Base-by-base conservation (phyloP, 2,113 vertebrate species). In the Corythoichthys intestinalis region DNA sequence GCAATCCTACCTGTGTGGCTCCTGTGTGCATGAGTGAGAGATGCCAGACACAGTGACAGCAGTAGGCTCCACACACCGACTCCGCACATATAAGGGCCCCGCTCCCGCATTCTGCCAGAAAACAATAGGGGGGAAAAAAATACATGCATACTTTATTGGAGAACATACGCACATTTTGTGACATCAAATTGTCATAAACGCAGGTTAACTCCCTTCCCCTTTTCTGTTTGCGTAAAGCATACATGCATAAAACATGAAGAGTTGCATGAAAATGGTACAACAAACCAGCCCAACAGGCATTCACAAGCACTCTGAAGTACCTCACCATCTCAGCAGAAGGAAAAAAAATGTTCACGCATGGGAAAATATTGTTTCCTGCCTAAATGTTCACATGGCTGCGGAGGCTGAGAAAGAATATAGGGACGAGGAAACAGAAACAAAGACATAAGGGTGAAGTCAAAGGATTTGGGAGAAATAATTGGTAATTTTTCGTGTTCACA, bases 11-110 rank as follows among this genome's bases (percentile, higher is more conserved):
- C 94, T 87, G 91, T 90, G 89, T 95, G 94, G 86, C 92, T 95
- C 81, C 94, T 91, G 91, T 95, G 93, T 35, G 88, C 85, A 57
- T 94, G 93, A 73, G 94, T 94, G 83, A 94, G 89, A 4, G 90
- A 93, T 74, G 93, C 88, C 83, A 96, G 89, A 86, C 93, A 94
- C 72, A 95, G 91, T 79, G 92, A 92, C 89, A 96, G 88, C 86
- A 96, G 91, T 1, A 95, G 90, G 88, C 93, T 88, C 92, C 94
- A 93, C 89, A 94, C 87, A 91, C 90, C 86, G 82, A 94, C 84
- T 90, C 93, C 78, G 86, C 67, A 85, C 83, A 87, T 83, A 78
- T 82, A 85, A 72, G 71, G 86, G 74, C 92, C 92, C 78, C 91
- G 89, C 89, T 94, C 93, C 90, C 91, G 93, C 94, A 96, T 96